Conservation (phyloP, 2,113 vertebrate genomes). For the Tringa solitaria region DNA sequence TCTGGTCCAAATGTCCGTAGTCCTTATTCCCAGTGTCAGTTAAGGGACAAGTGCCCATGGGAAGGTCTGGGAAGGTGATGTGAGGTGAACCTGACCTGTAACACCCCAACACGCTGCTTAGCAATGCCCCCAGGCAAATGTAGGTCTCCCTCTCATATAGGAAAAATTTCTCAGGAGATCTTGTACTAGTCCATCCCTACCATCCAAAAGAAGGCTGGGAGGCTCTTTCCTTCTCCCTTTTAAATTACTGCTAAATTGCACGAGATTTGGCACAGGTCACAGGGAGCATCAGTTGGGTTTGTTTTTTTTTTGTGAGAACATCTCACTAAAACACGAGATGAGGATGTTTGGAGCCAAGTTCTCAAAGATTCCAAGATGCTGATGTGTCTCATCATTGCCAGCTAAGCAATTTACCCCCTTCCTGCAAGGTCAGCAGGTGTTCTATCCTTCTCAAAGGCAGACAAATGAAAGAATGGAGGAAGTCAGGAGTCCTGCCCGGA, state of each 20-base stretch:
- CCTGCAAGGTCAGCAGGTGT: not conserved
- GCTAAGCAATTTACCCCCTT: not conserved
- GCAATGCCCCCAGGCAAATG: not conserved
- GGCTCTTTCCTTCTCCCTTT: not conserved
- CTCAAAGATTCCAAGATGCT: not conserved
- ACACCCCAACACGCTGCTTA: rapidly evolving
- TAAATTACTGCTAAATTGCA: not conserved
- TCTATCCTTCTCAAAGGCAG: conserved; percentile 22
- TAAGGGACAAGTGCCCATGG: rapidly evolving
- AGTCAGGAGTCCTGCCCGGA: not conserved
- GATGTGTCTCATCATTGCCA: not conserved
- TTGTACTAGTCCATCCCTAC: not conserved
- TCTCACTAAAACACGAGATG: not conserved
- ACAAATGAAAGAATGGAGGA: not conserved
- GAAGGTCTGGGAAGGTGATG: not conserved
- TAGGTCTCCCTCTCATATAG: not conserved
- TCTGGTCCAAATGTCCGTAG: not conserved
- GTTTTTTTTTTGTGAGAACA: not conserved
- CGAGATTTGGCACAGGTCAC: not conserved
- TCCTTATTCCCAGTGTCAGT: not conserved
- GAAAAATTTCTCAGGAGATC: not conserved
- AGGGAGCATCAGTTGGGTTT: not conserved
- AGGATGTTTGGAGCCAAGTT: not conserved
- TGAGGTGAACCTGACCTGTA: not conserved
- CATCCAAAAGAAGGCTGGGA: not conserved